Evolutionary conservation across 1,140 invertebrate species (phyloP), one percentile per base, ranked within the genome.

Genomic region (Tribolium madens): DNA sequence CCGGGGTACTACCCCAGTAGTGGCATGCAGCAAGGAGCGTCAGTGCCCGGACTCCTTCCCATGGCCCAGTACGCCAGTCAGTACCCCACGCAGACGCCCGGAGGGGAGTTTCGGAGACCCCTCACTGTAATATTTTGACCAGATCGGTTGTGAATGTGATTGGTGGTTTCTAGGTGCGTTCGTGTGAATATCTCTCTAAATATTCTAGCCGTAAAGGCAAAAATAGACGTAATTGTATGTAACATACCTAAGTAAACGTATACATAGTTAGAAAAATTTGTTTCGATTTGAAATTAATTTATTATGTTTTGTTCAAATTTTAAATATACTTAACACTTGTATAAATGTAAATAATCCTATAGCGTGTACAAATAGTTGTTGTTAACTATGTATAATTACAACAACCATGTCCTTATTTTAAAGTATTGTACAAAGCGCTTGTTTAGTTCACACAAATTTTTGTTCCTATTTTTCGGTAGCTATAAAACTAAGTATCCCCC

Each of bases 111-210:
- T 85, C 87, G 93, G 72, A 89, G 94, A 82, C 94, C 94, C 0
- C 86, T 95, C 7, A 93, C 94, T 36, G 94, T 95, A 76, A 94
- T 95, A 89, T 95, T 95, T 89, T 96, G 93, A 95, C 93, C 93
- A 89, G 91, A 92, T 81, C 87, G 87, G 77, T 84, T 84, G 82
- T 85, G 84, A 84, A 85, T 73, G 71, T 73, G 71, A 73, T 48
- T 71, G 36, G 47, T 71, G 47, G 42, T 18, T 42, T 42, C 9
- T 57, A 57, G 52, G 52, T 57, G 52, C 52, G 50, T 52, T 52
- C 53, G 57, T 64, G 57, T 64, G 26, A n/a, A 64, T 64, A 33
- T 14, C 13, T 26, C 12, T 64, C 26, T 64, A 33, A 64, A 42
- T 64, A 64, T 64, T 57, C 31, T 60, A 60, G 18, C 15, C 18